phyloP scores from a whole-genome alignment of 2,113 vertebrate species.

The Vicugna pacos region DNA sequence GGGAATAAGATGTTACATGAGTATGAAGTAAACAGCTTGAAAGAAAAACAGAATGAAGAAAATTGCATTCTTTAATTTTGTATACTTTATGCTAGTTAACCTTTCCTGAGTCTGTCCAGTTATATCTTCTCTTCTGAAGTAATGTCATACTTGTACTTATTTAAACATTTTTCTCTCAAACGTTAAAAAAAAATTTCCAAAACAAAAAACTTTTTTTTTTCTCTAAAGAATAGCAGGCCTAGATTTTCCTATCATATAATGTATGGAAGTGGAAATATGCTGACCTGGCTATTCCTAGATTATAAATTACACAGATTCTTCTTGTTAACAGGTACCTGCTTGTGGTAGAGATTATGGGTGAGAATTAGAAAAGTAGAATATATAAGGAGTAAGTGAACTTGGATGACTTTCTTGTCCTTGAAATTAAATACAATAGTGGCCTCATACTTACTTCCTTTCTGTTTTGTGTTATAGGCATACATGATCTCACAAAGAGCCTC shows the following conservation, averaged over 20 bases:
- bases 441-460: not conserved
- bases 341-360: not conserved
- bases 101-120: not conserved
- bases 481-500: not conserved
- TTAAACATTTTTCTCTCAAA: slow-evolving; percentile 41
- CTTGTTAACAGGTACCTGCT: not conserved
- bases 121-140: slow-evolving; percentile 22
- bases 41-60: not conserved
- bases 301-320: not conserved
- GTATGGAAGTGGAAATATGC: not conserved
- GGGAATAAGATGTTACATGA: slow-evolving; percentile 47
- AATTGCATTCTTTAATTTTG: slow-evolving; percentile 36
- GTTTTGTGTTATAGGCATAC: not conserved
- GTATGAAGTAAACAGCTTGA: slow-evolving; percentile 59
- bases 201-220: not conserved
- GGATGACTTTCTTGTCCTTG: not conserved
- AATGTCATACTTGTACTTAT: not conserved
- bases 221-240: not conserved
- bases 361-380: not conserved
- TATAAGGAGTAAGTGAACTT: not conserved
- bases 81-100: not conserved
- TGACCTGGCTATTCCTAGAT: not conserved
- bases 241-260: not conserved
- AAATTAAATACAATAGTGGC: not conserved
- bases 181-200: not conserved